Conservation (phyloP, 2,888 invertebrate genomes). For the Catocala nupta region DNA sequence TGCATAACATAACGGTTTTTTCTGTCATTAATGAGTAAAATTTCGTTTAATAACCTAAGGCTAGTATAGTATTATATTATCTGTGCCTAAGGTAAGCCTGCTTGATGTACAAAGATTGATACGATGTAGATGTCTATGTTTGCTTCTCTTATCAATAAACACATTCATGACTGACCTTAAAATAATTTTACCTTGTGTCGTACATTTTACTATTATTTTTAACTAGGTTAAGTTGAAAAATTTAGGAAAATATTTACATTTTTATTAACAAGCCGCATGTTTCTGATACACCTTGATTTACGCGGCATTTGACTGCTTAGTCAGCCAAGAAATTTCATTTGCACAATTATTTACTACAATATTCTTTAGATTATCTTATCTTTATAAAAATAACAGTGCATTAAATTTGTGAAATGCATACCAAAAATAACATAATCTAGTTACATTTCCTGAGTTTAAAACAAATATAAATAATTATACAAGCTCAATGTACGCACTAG, state of each 20-base stretch:
- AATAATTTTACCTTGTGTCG: conserved; percentile 46
- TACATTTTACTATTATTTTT: conserved; percentile 40
- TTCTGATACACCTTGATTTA: conserved; percentile 17
- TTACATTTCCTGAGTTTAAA: background rate
- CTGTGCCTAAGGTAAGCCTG: conserved; percentile 27
- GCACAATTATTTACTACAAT: background rate
- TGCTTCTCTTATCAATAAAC: conserved; percentile 54
- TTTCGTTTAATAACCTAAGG: conserved; percentile 21
- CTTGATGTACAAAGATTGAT: conserved; percentile 55
- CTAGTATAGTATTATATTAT: too few species aligned
- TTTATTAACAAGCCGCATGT: conserved; percentile 18
- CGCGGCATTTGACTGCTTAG: background rate
- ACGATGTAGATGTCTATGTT: conserved; percentile 45
- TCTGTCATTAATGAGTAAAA: conserved; percentile 4
- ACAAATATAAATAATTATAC: background rate
- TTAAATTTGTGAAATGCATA: background rate
- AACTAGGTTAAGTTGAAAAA: conserved; percentile 45
- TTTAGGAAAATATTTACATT: conserved; percentile 30
- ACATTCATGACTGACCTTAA: conserved; percentile 56
- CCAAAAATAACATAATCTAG: conserved; percentile 23
- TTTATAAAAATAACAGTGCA: background rate
- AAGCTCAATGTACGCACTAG: conserved; percentile 19
- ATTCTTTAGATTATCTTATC: conserved; percentile 3
- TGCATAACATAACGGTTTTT: background rate
- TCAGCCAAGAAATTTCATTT: background rate